Base-by-base conservation (phyloP, 2,888 invertebrate genomes). In the Ormyrus nitidulus region DNA sequence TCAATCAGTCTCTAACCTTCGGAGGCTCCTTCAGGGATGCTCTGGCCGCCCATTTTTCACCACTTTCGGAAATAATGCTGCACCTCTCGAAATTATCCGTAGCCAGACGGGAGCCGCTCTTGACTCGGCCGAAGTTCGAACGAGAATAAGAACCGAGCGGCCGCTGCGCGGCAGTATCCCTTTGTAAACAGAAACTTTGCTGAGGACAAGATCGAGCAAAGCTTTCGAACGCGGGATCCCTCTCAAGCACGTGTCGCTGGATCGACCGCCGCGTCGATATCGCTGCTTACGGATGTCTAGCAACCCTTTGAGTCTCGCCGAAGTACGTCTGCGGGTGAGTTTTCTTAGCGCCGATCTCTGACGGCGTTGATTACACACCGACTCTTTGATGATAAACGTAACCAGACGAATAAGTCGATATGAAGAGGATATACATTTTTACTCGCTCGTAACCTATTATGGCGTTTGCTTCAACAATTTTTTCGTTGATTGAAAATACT, bases 141-240 rank as follows among this genome's bases (percentile, higher is more conserved):
- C 13, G 5, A 11, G 11, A 49, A 56, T 56, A 19, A 53, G 13
- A 48, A 11, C 8, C 2, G 48, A 46, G 59, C 51, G n/a, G 11
- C 5, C n/a, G 49, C 51, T 34, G 51, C 66, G 9, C 46, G 34
- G 34, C 34, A 34, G 34, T 34, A 34, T 54, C 46, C 46, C 61
- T 44, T 44, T 68, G 68, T 76, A 76, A 76, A 76, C 68, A 69
- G 56, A 68, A 61, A 61, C 54, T 66, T 66, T 34, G 62, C 34
- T 34, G 34, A 34, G 34, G 34, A 53, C 13, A 59, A 48, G 0
- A 13, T 8, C 13, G 19, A 9, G 48, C n/a, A 8, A 9, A 53
- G n/a, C 7, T 56, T n/a, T 9, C 46, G 10, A 10, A 62, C 44
- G 34, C 13, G 19, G 53, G n/a, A 70, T 62, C 53, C 53, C 34